Percentiles rank a stretch among this genome's conserved stretches.
Evolutionary conservation across 2,113 vertebrate species (phyloP).

Genomic region (Thymallus thymallus): DNA sequence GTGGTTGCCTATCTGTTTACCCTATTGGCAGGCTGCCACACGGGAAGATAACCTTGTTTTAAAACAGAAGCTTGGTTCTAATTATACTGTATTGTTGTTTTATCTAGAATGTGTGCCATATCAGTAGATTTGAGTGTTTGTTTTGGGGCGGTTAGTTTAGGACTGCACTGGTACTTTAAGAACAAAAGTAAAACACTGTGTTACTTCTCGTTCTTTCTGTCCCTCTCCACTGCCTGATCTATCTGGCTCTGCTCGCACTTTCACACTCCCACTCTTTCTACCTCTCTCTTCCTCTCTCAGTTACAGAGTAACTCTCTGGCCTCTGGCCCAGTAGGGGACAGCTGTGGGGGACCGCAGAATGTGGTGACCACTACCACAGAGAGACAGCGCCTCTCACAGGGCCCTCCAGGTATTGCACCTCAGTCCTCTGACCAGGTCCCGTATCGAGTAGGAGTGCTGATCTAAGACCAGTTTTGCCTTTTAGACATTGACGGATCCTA

Average conservation of each 20-base stretch:
- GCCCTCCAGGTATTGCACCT: conserved; percentile 52
- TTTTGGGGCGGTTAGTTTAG: background rate
- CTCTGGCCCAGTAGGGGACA: conserved; percentile 60
- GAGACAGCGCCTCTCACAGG: conserved; percentile 38
- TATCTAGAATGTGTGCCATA: background rate
- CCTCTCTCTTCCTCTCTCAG: conserved; percentile 18
- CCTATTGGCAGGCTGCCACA: conserved; percentile 38
- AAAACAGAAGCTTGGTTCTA: background rate
- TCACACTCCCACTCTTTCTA: conserved; percentile 4
- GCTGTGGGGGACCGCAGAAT: conserved; percentile 41
- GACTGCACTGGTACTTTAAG: background rate
- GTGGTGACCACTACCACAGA: conserved; percentile 28
- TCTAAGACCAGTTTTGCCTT: no score
- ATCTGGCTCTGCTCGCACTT: conserved; percentile 17
- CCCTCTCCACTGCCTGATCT: conserved; percentile 13
- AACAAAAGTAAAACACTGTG: background rate
- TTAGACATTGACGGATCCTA: no score
- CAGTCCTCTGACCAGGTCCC: no score
- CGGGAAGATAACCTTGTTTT: background rate
- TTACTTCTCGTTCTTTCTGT: conserved; percentile 21
- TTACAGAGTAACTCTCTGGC: conserved; percentile 61
- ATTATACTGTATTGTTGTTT: background rate
- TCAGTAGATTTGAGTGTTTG: background rate
- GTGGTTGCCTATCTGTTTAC: background rate
- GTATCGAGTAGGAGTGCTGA: no score